These are phyloP conservation scores for Phasia obesa DNA, from an alignment of 2,888 invertebrate genomes.

Conservation along the genomic window DNA sequence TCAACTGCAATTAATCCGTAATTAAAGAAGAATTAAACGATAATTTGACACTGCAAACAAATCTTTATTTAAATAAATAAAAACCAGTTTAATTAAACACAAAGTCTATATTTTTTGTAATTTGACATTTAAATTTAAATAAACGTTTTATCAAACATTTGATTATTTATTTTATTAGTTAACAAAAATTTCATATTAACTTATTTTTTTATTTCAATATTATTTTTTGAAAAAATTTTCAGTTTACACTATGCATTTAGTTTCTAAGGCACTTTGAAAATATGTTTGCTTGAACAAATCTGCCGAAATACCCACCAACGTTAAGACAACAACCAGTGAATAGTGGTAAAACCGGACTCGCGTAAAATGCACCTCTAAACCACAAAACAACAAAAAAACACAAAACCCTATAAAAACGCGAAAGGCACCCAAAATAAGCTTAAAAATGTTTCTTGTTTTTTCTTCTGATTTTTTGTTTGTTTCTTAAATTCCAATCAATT, in stretches of 20 bases:
- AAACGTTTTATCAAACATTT: too few relatives aligned
- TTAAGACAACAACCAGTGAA: conserved; percentile 53
- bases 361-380: conserved; percentile 55
- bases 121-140: not conserved
- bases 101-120: not conserved
- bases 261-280: conserved; percentile 1
- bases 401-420: conserved; percentile 4
- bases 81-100: conserved; percentile 30
- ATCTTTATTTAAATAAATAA: not conserved
- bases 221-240: not conserved
- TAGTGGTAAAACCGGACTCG: conserved; percentile 64
- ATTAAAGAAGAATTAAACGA: conserved; percentile 39
- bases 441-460: conserved; percentile 1
- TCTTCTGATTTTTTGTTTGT: conserved; percentile 9
- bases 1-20: conserved; percentile 64
- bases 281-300: not conserved
- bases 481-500: conserved; percentile 1
- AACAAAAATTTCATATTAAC: not conserved
- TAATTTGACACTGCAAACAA: conserved; percentile 38
- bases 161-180: too few relatives aligned
- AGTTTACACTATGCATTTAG: not conserved
- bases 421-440: conserved; percentile 35
- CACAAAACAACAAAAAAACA: conserved; percentile 7
- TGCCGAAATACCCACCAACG: conserved; percentile 60
- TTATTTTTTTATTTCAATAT: not conserved